These are phyloP conservation scores for Catharus minimus DNA, from an alignment of 2,113 vertebrate genomes.

Conservation along the genomic window DNA sequence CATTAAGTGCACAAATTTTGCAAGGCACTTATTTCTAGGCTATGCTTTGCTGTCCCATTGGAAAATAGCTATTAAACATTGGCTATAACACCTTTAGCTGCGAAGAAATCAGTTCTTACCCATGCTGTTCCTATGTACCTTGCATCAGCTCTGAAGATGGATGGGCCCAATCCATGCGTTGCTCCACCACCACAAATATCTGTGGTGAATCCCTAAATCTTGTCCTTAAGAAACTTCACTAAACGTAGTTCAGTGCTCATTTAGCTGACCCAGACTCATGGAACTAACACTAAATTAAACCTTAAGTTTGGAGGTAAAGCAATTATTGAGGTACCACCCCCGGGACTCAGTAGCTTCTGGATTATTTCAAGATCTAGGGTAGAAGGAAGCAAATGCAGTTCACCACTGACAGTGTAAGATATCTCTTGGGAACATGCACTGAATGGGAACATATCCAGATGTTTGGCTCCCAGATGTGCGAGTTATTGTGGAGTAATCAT, in stretches of 20 bases:
- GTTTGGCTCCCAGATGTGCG: constrained; percentile 34
- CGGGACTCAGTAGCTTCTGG: constrained; percentile 4
- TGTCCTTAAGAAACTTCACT: background rate
- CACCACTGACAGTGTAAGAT: background rate
- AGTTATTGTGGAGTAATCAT: background rate
- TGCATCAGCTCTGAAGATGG: background rate
- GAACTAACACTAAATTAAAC: background rate
- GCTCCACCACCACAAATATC: background rate
- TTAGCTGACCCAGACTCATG: background rate
- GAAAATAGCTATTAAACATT: background rate
- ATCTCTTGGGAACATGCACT: background rate
- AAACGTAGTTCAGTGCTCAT: background rate
- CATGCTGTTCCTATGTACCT: background rate
- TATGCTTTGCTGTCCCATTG: background rate
- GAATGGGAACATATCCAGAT: constrained; percentile 38
- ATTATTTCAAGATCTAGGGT: background rate
- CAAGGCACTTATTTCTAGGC: background rate
- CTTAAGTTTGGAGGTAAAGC: background rate
- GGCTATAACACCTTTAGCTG: background rate
- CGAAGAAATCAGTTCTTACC: background rate
- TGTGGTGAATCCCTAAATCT: background rate
- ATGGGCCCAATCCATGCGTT: background rate
- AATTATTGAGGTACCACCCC: background rate
- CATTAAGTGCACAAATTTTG: background rate
- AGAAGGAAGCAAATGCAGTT: constrained; percentile 10